Evolutionary conservation across 2,888 invertebrate genomes (phyloP), one percentile per base, ranked within the genome.

Genomic region (Aphodius sticticus): DNA sequence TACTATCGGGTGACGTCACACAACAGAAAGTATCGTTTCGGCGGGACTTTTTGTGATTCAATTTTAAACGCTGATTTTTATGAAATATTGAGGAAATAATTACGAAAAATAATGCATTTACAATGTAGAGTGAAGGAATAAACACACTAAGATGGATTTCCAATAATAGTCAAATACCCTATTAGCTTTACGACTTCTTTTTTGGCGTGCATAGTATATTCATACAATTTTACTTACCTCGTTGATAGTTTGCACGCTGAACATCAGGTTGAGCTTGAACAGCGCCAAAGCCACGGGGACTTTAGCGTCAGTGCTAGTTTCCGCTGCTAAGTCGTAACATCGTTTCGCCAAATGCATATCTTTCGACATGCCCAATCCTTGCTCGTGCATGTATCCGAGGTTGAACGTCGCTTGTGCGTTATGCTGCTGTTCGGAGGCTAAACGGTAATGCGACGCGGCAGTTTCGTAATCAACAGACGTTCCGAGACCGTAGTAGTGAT

Each of bases 341-440:
- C 79, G 74, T 90, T 99, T 99, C 36, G 99, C 99, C 80, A 99
- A 91, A 91, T 99, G 97, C 86, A 97, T 93, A 91, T 99, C 96
- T 78, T 92, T 92, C 6, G 93, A 91, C 90, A 99, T 94, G 6
- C 99, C 99, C 35, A 99, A 91, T 0, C 99, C 99, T 84, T 96
- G 96, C 89, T 99, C 99, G 90, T 99, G 99, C 99, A 99, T 99
- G 89, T 99, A 99, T 35, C 98, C 99, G 82, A 99, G 92, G 91
- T 99, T 99, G 90, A 99, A 99, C 94, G 99, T 98, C 5, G 99
- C 99, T 88, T 99, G 90, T 0, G 99, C 97, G 89, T 96, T 98
- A 88, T 97, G 96, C 84, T 98, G 97, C 86, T 96, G 96, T 82
- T 99, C 99, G 0, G 96, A 96, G 0, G 98, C 98, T 84, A 96